Percentiles rank a stretch among this genome's conserved stretches.
These are phyloP conservation scores for Cromileptes altivelis DNA, from an alignment of 2,113 vertebrate species.

Conservation along the genomic window DNA sequence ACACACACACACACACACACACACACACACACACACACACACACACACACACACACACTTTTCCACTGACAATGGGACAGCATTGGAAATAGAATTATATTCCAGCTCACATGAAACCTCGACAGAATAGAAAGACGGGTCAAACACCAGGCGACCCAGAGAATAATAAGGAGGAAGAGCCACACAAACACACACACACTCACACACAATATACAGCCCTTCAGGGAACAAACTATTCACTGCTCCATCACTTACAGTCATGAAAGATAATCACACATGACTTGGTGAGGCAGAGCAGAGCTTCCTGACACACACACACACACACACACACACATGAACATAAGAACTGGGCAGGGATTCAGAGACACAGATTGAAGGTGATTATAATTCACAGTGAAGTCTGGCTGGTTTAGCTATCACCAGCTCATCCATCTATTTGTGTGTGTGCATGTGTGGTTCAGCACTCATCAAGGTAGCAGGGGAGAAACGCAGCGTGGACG, in stretches of 20 bases:
- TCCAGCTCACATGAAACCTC: constrained; percentile 66
- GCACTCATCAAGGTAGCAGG: constrained; percentile 54
- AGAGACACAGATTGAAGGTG: constrained; percentile 71
- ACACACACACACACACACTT: neutral
- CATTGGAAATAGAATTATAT: constrained; percentile 64
- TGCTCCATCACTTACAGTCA: constrained; percentile 62
- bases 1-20: constrained; percentile 37
- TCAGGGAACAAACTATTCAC: constrained; percentile 44
- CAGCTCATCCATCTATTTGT: constrained; percentile 62
- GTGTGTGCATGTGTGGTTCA: constrained; percentile 24
- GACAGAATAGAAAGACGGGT: constrained; percentile 62
- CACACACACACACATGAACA: constrained; percentile 16
- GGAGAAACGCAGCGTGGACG: constrained; percentile 18
- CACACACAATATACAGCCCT: constrained; percentile 18
- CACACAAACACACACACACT: constrained; percentile 42
- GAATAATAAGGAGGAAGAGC: constrained; percentile 67
- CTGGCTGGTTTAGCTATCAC: constrained; percentile 67
- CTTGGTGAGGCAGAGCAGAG: constrained; percentile 34
- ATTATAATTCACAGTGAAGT: constrained; percentile 76
- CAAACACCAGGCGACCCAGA: constrained; percentile 53
- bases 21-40: constrained; percentile 22
- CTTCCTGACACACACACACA: constrained; percentile 36
- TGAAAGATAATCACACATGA: constrained; percentile 59
- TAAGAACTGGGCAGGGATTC: constrained; percentile 63
- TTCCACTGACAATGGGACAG: constrained; percentile 64